Base-by-base conservation (phyloP, 1,140 invertebrate genomes). In the Leptinotarsa texana region DNA sequence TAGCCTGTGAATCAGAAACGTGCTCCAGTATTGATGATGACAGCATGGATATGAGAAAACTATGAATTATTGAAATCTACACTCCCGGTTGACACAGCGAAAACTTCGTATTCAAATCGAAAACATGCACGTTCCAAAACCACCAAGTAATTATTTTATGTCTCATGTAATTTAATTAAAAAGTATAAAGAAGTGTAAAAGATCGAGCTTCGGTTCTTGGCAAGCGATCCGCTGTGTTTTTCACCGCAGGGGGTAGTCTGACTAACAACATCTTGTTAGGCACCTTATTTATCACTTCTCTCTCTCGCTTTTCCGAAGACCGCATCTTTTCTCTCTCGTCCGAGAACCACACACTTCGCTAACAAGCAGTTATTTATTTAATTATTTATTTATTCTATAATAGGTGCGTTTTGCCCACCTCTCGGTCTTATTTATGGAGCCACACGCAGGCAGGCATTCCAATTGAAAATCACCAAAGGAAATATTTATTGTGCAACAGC, bases 371-470 rank as follows among this genome's bases (percentile, higher is more conserved):
- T 83, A 84, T 84, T 84, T 84, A 84, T 84, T 84, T 84, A 84
- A 84, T 84, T 84, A 84, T 84, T 84, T 84, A 84, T 84, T 84
- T 84, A 84, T 84, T 82, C 83, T 83, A 80, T 84, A 84, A 84
- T 84, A 83, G 83, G 83, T 84, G 82, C 80, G 82, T 84, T 84
- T 84, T 82, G 81, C 83, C 83, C 84, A 83, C 83, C 82, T 79
- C 76, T 78, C 77, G 78, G 72, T 78, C 74, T 84, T 84, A 84
- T 84, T 84, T 84, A 84, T 84, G 83, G 69, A 78, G 82, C 83
- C 83, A 84, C 83, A 84, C 83, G 83, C 83, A 82, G 82, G 73
- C 79, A 77, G 72, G 80, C 73, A 79, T 80, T 80, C 78, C 78
- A 80, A 83, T 84, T 83, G 82, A 83, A 83, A 84, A 82, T 76